Evolutionary conservation across 2,888 invertebrate species (phyloP), one percentile per base, ranked within the genome.

Genomic region (Idaea dimidiata): DNA sequence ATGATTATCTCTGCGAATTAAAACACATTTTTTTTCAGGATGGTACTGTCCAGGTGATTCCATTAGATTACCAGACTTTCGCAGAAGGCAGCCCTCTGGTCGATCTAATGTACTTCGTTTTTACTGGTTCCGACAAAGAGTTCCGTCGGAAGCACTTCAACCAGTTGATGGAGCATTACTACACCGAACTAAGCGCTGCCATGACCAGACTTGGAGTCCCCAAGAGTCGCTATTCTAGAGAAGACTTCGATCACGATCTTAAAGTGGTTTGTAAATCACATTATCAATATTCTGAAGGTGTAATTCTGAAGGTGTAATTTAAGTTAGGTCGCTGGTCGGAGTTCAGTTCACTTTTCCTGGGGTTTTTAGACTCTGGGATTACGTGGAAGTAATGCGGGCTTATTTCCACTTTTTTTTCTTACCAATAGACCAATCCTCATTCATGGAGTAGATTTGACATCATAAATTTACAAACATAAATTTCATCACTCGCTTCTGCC

Each of bases 101-200:
- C 0, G 87, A 87, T 70, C 74, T 87, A 16, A 43, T 86, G 6
- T 85, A 83, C 76, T 77, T 87, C 62, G 71, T 82, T 60, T 78
- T 81, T 65, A 66, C 74, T 58, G 80, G 80, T 17, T 73, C 84
- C 0, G 85, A 85, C 67, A 70, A 70, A 59, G 62, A 74, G 61
- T 86, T 86, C 79, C 72, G 85, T 1, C 63, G 33, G 0, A 33
- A 75, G 14, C 64, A 86, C 68, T 76, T 79, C 61, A 62, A 78
- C 14, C 65, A 66, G 10, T 71, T 84, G 16, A 56, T 82, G 0
- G 78, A 83, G 18, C 70, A 77, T 17, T 86, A 86, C 71, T 77
- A 79, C 62, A 7, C 55, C 7, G 69, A 79, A 65, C 72, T 86
- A 6, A 60, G 65, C 3, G 60, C 60, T 2, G 78, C 79, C 0